Conservation (phyloP, 1,140 invertebrate genomes). For the Protaetia brevitarsis region DNA sequence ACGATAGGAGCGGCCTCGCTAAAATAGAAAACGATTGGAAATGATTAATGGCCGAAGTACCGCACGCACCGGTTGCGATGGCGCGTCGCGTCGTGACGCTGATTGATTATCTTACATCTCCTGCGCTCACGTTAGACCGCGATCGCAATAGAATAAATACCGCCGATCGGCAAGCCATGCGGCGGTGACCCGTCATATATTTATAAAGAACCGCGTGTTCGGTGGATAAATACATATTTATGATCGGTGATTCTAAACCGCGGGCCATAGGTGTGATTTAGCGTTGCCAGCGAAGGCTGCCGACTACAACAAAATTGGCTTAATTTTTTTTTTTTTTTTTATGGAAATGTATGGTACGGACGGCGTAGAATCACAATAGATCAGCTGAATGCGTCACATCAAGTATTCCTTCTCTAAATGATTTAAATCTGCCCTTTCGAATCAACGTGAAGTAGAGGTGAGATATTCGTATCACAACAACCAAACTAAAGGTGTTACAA, state of each 20-base stretch:
- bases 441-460: no score
- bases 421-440: no score
- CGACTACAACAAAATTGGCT: no score
- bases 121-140: neutral
- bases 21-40: slow-evolving; percentile 14
- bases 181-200: neutral
- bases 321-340: no score
- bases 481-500: no score
- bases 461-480: no score
- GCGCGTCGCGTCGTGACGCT: neutral
- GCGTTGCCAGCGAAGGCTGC: neutral
- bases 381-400: neutral
- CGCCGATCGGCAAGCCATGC: neutral
- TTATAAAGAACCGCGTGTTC: neutral
- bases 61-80: neutral
- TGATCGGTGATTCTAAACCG: neutral
- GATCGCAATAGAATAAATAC: neutral
- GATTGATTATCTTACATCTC: slow-evolving; percentile 12
- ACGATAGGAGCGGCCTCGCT: neutral
- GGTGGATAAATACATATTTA: slow-evolving; percentile 5
- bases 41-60: neutral
- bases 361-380: no score
- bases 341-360: neutral
- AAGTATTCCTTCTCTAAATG: no score
- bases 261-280: neutral